These are phyloP conservation scores for Crocidura indochinensis DNA, from an alignment of 2,797 vertebrate genomes.

Conservation along the genomic window DNA sequence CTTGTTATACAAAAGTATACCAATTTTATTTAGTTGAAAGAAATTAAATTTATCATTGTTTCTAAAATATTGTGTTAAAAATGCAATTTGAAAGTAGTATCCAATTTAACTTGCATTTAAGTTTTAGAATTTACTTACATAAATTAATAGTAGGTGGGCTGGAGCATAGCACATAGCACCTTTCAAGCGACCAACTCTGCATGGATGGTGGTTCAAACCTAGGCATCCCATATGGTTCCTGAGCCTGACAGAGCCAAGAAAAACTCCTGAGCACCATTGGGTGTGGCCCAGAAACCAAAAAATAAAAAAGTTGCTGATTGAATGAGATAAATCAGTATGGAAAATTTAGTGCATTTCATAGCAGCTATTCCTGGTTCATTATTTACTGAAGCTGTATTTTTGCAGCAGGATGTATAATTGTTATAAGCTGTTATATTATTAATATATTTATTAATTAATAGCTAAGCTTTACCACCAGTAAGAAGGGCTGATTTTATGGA, in stretches of 20 bases:
- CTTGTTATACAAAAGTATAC: background rate
- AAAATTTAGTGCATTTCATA: slow-evolving; percentile 47
- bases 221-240: too few species aligned
- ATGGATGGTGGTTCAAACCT: too few species aligned
- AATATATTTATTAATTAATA: slow-evolving; percentile 41
- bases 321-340: slow-evolving; percentile 50
- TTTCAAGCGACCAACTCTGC: too few species aligned
- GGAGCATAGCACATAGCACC: too few species aligned
- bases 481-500: slow-evolving; percentile 20
- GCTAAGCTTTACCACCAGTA: slow-evolving; percentile 35
- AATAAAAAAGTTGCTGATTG: slow-evolving; percentile 36
- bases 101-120: slow-evolving; percentile 15
- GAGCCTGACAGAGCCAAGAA: too few species aligned
- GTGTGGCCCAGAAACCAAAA: too few species aligned
- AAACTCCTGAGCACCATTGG: too few species aligned
- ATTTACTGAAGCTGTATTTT: slow-evolving; percentile 51
- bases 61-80: slow-evolving; percentile 33
- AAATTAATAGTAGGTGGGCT: background rate
- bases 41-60: slow-evolving; percentile 35
- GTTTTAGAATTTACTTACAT: slow-evolving; percentile 50
- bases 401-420: slow-evolving; percentile 48
- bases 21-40: slow-evolving; percentile 15
- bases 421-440: slow-evolving; percentile 11
- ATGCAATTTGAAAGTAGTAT: background rate
- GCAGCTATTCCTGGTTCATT: slow-evolving; percentile 49